These are phyloP conservation scores for Platyura marginata DNA, from an alignment of 1,140 invertebrate genomes.

Conservation along the genomic window DNA sequence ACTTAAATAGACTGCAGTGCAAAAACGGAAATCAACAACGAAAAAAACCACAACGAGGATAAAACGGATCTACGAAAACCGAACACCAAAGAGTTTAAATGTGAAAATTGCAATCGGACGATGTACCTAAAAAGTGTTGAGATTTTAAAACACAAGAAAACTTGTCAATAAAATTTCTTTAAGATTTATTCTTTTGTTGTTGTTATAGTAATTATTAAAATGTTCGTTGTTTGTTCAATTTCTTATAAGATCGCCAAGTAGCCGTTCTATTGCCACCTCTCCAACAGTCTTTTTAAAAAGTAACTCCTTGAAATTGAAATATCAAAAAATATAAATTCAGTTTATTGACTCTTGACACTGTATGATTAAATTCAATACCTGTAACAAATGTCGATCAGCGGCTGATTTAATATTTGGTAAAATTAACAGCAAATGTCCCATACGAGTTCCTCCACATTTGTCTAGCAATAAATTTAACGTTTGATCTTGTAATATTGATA, in stretches of 20 bases:
- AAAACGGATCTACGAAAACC: no score
- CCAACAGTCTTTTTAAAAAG: slow-evolving; percentile 52
- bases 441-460: slow-evolving; percentile 39
- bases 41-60: no score
- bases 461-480: slow-evolving; percentile 55
- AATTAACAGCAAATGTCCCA: slow-evolving; percentile 50
- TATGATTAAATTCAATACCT: slow-evolving; percentile 4
- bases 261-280: slow-evolving; percentile 44
- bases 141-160: slow-evolving; percentile 53
- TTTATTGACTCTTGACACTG: background rate
- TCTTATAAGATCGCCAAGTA: slow-evolving; percentile 31
- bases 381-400: slow-evolving; percentile 28
- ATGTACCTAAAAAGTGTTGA: slow-evolving; percentile 55
- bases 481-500: slow-evolving; percentile 59
- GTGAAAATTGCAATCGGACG: slow-evolving; percentile 46
- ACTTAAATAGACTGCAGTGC: no score
- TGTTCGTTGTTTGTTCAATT: no score
- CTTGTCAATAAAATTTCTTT: slow-evolving; percentile 18
- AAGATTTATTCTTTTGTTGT: background rate
- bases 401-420: slow-evolving; percentile 39
- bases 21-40: no score
- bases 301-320: slow-evolving; percentile 30
- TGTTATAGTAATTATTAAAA: no score
- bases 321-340: background rate
- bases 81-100: slow-evolving; percentile 39